Conservation (phyloP, 2,888 invertebrate genomes). For the Cerceris ruficornis region DNA sequence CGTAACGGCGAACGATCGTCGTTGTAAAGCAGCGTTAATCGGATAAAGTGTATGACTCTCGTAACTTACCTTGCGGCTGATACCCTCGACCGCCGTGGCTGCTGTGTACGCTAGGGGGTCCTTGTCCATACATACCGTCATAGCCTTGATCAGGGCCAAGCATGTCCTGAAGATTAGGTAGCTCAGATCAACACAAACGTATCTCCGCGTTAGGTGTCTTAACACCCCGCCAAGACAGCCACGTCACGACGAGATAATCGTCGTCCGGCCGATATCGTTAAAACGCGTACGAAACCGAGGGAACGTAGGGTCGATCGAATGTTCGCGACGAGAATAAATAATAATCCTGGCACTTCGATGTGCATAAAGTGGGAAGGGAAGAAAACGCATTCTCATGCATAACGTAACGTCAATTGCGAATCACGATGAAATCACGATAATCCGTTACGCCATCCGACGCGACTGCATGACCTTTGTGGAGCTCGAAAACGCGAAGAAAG, state of each 20-base stretch:
- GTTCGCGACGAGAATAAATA: too few relatives aligned
- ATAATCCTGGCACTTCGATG: too few relatives aligned
- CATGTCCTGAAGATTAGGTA: conserved; percentile 88
- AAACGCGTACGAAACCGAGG: conserved; percentile 18
- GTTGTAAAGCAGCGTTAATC: conserved; percentile 54
- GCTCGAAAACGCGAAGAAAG: too few relatives aligned
- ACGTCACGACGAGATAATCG: conserved; percentile 25
- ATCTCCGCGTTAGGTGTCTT: conserved; percentile 55
- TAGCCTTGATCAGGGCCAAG: conserved; percentile 95
- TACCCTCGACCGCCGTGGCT: conserved; percentile 90
- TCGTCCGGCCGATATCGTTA: conserved; percentile 26
- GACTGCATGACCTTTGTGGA: neutral
- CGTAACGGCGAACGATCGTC: conserved; percentile 35
- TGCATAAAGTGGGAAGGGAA: conserved; percentile 1
- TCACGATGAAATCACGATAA: conserved; percentile 32
- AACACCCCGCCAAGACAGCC: conserved; percentile 48
- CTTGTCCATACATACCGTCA: conserved; percentile 96
- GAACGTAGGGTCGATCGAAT: neutral
- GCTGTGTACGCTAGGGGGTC: conserved; percentile 93
- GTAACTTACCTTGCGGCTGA: conserved; percentile 91
- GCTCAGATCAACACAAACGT: conserved; percentile 79
- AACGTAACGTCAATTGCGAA: conserved; percentile 55
- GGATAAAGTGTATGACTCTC: conserved; percentile 50
- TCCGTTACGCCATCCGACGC: conserved; percentile 57
- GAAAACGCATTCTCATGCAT: conserved; percentile 78